Base-by-base conservation (phyloP, 1,140 invertebrate species). In the Gonatopus flavifemur region DNA sequence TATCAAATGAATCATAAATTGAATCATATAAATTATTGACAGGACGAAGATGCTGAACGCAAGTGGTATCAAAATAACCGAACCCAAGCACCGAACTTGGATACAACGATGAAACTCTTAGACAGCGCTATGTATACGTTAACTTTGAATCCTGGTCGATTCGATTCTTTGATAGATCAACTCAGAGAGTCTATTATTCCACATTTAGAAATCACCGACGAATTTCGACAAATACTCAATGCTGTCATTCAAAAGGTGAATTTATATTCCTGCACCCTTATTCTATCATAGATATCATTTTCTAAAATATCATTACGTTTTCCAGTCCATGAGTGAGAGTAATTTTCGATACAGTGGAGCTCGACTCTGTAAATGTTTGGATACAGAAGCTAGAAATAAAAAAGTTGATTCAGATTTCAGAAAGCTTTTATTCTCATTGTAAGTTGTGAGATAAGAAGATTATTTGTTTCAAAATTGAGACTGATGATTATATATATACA, bases 321-420 rank as follows among this genome's bases (percentile, higher is more conserved):
- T 70, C 30, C 54, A 86, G 83, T 84, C 83, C 22, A 83, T 86
- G 52, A 75, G 59, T n/a, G 84, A 85, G 68, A 72, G 81, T 3
- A 85, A 86, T 64, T 86, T 86, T 65, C 80, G 84, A 52, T 86
- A 86, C 70, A 86, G 83, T 57, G 84, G 84, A 28, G 84, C 84
- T 16, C 76, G 84, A 7, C 69, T 86, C 7, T 85, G 83, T 61
- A 81, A 80, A 28, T 81, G 82, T 78, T 77, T 85, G 21, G 82
- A 83, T n/a, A 39, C 3, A 28, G 20, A 22, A 13, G 36, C 6
- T 20, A 30, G 6, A 25, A 60, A 12, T 19, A 52, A 9, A 28
- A 42, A 76, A 40, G 66, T 68, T 25, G 57, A 72, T 33, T 81
- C 80, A 0, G 76, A 75, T 39, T 85, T 86, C 66, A 79, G 82